These are phyloP conservation scores for Danaus melanippus DNA, from an alignment of 1,140 invertebrate genomes.

Conservation along the genomic window DNA sequence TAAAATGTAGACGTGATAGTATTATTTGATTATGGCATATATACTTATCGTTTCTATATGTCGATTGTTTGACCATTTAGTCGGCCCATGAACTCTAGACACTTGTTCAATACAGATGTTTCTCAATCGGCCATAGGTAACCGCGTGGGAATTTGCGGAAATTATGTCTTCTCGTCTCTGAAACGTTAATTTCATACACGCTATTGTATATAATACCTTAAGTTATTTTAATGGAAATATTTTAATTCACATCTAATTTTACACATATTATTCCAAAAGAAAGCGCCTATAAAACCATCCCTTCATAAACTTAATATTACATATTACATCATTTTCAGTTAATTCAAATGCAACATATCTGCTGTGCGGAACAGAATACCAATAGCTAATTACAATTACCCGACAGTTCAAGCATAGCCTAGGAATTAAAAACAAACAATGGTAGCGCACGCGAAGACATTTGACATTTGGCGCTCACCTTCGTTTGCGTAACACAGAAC, in stretches of 20 bases:
- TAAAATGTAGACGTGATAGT: no score
- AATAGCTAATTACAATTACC: constrained; percentile 15
- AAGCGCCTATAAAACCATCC: no score
- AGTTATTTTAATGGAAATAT: no score
- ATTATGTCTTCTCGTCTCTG: constrained; percentile 19
- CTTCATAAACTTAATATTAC: no score
- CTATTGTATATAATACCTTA: no score
- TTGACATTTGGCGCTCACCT: constrained; percentile 34
- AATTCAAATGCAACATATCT: neutral
- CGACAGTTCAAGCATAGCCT: constrained; percentile 7
- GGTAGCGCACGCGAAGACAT: constrained; percentile 24
- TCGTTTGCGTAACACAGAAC: constrained; percentile 30
- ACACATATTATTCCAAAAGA: no score
- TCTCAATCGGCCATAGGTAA: constrained; percentile 21
- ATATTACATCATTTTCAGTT: no score
- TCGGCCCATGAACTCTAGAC: constrained; percentile 20
- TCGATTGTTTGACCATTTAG: constrained; percentile 10
- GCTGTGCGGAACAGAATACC: constrained; percentile 13
- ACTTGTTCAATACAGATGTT: constrained; percentile 20
- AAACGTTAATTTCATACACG: neutral
- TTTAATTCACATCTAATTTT: no score
- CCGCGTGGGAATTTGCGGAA: constrained; percentile 21
- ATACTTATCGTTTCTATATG: neutral
- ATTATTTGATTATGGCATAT: no score
- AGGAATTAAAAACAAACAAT: constrained; percentile 22